Conservation (phyloP, 2,797 vertebrate species). For the Anguilla anguilla region DNA sequence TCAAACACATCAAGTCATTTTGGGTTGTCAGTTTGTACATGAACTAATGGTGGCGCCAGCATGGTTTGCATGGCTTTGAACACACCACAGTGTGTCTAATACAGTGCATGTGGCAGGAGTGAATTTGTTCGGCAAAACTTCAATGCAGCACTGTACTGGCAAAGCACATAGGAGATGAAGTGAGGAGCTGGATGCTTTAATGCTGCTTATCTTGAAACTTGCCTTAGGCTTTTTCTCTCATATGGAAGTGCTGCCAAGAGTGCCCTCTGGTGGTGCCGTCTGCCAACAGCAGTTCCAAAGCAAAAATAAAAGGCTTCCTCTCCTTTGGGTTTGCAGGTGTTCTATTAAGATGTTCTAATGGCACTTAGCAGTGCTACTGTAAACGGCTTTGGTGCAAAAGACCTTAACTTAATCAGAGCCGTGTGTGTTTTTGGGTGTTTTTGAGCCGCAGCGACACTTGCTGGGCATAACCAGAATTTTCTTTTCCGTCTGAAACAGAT, state of each 20-base stretch:
- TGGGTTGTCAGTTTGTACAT: background rate
- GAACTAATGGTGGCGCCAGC: background rate
- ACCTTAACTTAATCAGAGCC: background rate
- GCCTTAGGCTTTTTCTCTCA: background rate
- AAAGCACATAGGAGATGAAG: background rate
- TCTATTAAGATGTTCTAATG: background rate
- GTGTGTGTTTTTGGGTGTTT: background rate
- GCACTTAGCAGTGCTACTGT: background rate
- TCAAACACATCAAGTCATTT: background rate
- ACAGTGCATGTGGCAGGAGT: background rate
- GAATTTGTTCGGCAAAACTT: background rate
- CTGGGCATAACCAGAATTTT: conserved; percentile 50
- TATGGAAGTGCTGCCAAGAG: background rate
- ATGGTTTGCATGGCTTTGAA: conserved; percentile 16
- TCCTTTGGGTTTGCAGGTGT: background rate
- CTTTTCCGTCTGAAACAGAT: conserved; percentile 89
- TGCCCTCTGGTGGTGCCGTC: conserved; percentile 17
- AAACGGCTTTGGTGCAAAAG: background rate
- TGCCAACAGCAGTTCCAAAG: background rate
- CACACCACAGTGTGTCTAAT: background rate
- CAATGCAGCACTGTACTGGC: background rate
- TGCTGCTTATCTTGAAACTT: background rate
- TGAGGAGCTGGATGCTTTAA: background rate
- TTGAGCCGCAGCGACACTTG: background rate
- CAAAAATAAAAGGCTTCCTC: background rate